These are phyloP conservation scores for Ellobium chinense DNA, from an alignment of 2,888 invertebrate genomes.

Conservation along the genomic window DNA sequence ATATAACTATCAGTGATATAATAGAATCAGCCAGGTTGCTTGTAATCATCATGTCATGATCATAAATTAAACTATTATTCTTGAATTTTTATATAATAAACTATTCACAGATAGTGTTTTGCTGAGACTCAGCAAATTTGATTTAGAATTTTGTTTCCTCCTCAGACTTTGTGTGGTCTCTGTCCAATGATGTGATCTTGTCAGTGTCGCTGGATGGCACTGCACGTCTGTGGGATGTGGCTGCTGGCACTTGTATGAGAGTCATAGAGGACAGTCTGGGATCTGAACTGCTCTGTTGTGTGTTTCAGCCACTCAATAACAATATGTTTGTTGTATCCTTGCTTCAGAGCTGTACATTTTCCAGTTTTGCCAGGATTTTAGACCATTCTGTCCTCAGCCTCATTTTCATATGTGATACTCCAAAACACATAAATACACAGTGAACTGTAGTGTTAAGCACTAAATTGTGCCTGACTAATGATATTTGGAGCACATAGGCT, in stretches of 20 bases:
- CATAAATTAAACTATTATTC: not conserved
- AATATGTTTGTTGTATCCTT: constrained; percentile 91
- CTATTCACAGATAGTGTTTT: not conserved
- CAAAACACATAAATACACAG: too few relatives aligned
- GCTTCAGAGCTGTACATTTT: too few relatives aligned
- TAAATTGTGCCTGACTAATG: too few relatives aligned
- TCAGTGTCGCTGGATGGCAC: constrained; percentile 88
- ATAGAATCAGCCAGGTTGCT: too few relatives aligned
- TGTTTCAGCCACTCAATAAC: constrained; percentile 91
- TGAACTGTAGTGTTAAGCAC: too few relatives aligned
- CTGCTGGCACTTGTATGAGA: constrained; percentile 77
- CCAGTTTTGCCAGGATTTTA: too few relatives aligned
- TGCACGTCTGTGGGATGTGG: constrained; percentile 86
- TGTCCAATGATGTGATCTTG: constrained; percentile 90
- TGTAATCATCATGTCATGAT: not conserved
- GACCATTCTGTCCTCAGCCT: too few relatives aligned
- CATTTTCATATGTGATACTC: too few relatives aligned
- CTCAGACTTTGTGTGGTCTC: constrained; percentile 90
- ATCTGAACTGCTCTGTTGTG: constrained; percentile 81
- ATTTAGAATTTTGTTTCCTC: not conserved
- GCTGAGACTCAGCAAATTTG: not conserved
- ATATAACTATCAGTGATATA: too few relatives aligned
- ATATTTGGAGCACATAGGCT: too few relatives aligned
- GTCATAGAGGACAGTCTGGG: constrained; percentile 72
- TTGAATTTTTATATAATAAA: not conserved